These are phyloP conservation scores for Drosophila repleta DNA, from an alignment of 1,140 invertebrate species.

Conservation along the genomic window DNA sequence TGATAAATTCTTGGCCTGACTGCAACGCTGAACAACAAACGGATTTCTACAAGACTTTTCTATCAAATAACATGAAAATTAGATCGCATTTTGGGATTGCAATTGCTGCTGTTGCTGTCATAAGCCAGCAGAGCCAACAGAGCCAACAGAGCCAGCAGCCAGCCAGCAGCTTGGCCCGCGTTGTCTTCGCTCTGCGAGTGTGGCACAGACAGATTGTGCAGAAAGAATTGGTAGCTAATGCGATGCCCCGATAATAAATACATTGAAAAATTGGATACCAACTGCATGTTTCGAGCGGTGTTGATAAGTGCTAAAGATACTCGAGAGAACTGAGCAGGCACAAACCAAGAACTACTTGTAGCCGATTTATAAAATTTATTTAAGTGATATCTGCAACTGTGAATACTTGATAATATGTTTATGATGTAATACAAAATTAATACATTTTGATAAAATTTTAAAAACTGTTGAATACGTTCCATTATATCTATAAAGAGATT, in stretches of 20 bases:
- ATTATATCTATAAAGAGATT: too few species aligned
- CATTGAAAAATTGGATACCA: constrained; percentile 18
- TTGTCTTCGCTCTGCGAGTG: constrained; percentile 15
- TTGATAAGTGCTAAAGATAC: background rate
- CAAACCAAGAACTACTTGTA: too few species aligned
- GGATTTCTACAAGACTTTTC: constrained; percentile 61
- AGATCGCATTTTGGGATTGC: constrained; percentile 57
- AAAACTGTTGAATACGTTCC: too few species aligned
- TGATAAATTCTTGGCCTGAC: constrained; percentile 72
- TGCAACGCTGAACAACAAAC: constrained; percentile 37
- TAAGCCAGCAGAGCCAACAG: too few species aligned
- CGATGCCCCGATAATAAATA: constrained; percentile 18
- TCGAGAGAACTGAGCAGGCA: background rate
- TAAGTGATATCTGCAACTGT: too few species aligned
- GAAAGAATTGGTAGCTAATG: constrained; percentile 19
- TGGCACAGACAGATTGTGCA: constrained; percentile 21
- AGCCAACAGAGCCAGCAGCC: too few species aligned
- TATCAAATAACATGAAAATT: constrained; percentile 80
- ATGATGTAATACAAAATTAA: too few species aligned
- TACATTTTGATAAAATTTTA: too few species aligned
- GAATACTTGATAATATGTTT: too few species aligned
- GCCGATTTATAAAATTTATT: too few species aligned
- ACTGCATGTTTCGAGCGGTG: background rate
- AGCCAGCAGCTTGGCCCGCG: constrained; percentile 35
- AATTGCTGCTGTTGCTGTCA: constrained; percentile 43